These are phyloP conservation scores for Narcine bancroftii DNA, from an alignment of 2,113 vertebrate genomes.

Conservation along the genomic window DNA sequence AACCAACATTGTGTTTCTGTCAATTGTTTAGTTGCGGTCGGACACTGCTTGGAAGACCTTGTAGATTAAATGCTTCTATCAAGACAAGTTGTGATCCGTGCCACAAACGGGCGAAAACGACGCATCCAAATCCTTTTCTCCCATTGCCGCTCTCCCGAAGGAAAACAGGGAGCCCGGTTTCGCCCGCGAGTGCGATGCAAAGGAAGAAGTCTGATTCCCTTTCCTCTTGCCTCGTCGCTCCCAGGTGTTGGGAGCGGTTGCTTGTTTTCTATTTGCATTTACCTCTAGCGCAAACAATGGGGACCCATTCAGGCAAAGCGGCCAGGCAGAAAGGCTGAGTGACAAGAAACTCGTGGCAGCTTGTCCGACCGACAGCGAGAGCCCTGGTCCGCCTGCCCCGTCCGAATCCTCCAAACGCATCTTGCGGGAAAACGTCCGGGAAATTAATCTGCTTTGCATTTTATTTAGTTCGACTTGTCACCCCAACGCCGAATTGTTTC, in stretches of 20 bases:
- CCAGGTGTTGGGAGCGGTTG: constrained; percentile 47
- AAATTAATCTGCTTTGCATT: neutral
- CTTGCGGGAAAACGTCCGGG: neutral
- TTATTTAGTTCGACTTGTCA: neutral
- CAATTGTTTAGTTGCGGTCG: too few relatives aligned
- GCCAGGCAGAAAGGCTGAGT: constrained; percentile 68
- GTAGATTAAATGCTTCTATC: too few relatives aligned
- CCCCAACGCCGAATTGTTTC: neutral
- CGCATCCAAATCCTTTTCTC: neutral
- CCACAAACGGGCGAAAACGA: neutral
- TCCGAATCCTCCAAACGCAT: constrained; percentile 41
- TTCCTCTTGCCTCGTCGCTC: constrained; percentile 27
- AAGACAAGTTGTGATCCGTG: neutral
- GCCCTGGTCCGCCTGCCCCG: constrained; percentile 42
- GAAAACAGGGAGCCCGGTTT: neutral
- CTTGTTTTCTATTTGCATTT: constrained; percentile 71
- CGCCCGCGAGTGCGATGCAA: neutral
- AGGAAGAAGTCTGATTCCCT: constrained; percentile 39
- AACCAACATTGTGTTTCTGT: too few relatives aligned
- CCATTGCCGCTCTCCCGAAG: neutral
- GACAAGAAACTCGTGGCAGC: constrained; percentile 77
- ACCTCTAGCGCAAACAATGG: constrained; percentile 59
- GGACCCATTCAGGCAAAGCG: constrained; percentile 63
- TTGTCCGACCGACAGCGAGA: constrained; percentile 46
- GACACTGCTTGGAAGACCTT: too few relatives aligned